Evolutionary conservation across 2,888 invertebrate genomes (phyloP).

Genomic region (Sycophila texana): DNA sequence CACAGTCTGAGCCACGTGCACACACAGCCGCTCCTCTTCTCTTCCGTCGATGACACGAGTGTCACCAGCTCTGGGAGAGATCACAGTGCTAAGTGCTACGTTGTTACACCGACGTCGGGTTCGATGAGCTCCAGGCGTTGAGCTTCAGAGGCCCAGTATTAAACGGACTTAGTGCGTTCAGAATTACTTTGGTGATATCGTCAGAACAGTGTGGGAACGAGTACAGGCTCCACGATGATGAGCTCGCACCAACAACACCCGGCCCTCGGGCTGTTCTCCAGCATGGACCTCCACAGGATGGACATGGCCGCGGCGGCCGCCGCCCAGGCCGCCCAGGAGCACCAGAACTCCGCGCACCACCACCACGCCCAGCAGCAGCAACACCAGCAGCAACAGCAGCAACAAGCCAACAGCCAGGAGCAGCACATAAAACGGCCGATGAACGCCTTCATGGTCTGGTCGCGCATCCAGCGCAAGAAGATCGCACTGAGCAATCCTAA

Average conservation of each 20-base stretch:
- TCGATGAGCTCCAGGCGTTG: too few species aligned
- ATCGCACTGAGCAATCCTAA: constrained; percentile 96
- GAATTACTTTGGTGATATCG: too few species aligned
- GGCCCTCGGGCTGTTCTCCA: constrained; percentile 62
- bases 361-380: constrained; percentile 7
- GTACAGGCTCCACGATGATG: constrained; percentile 61
- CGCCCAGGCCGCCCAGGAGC: neutral
- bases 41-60: neutral
- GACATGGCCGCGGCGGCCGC: constrained; percentile 24
- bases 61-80: neutral
- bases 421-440: constrained; percentile 96
- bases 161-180: too few species aligned
- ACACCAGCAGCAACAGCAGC: constrained; percentile 17
- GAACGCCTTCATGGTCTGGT: constrained; percentile 99
- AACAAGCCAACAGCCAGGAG: constrained; percentile 71
- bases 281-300: constrained; percentile 62
- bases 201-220: too few species aligned
- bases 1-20: constrained; percentile 54
- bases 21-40: neutral
- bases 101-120: too few species aligned
- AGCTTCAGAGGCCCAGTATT: too few species aligned
- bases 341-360: constrained; percentile 4
- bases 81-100: constrained; percentile 15
- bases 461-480: constrained; percentile 91
- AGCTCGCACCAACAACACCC: constrained; percentile 65